Evolutionary conservation across 2,113 vertebrate genomes (phyloP).

Genomic region (Drymodes brunneopygia): DNA sequence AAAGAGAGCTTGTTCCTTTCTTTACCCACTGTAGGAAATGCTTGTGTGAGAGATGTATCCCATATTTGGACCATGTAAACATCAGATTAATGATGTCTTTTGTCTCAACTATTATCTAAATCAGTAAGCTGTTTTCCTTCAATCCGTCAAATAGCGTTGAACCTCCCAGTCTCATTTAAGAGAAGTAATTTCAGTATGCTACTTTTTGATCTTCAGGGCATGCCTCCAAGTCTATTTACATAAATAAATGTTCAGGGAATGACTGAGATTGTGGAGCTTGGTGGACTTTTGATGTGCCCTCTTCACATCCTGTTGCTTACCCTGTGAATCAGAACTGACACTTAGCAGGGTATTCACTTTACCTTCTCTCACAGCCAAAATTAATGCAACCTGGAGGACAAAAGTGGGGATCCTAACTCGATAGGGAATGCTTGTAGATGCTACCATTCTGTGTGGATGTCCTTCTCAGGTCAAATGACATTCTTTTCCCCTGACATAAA

Average conservation of each 20-base stretch:
- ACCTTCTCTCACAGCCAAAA: neutral
- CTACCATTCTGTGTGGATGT: neutral
- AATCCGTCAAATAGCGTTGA: neutral
- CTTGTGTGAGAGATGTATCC: neutral
- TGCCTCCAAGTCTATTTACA: neutral
- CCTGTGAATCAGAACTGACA: neutral
- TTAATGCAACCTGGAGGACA: neutral
- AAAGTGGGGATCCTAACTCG: neutral
- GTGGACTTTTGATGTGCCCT: neutral
- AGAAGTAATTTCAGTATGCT: neutral
- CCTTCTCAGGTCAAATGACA: neutral
- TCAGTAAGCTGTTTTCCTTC: neutral
- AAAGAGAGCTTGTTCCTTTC: neutral
- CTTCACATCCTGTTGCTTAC: neutral
- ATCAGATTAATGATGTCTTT: conserved; percentile 15
- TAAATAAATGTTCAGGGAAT: neutral
- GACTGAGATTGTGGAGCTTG: neutral
- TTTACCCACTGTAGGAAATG: neutral
- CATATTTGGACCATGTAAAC: neutral
- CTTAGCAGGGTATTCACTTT: neutral
- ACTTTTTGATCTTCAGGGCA: conserved; percentile 6
- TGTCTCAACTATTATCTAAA: conserved; percentile 36
- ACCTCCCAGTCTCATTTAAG: neutral
- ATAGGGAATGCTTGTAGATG: neutral
- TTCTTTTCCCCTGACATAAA: neutral